Conservation (phyloP, 2,888 invertebrate genomes). For the Apotomis turbidana region DNA sequence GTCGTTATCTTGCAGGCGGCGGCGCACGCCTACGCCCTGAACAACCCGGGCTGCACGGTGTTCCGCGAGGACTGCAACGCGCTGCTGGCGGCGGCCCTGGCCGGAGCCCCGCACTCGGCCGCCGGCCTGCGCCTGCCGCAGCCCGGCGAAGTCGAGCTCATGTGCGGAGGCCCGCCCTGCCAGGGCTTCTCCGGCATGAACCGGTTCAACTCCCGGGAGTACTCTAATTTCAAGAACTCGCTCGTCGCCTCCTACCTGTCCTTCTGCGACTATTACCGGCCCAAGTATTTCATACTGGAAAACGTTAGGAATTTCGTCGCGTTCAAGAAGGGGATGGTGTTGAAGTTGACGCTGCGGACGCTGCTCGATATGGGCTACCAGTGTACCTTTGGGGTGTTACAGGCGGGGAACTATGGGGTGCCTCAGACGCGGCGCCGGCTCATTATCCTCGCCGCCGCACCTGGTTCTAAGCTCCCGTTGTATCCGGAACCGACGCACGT, state of each 20-base stretch:
- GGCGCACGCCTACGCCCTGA: conserved; percentile 90
- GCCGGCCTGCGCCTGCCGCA: conserved; percentile 85
- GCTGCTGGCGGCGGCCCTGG: conserved; percentile 87
- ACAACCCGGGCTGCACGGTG: conserved; percentile 88
- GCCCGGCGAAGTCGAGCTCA: conserved; percentile 91
- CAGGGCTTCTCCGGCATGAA: conserved; percentile 97
- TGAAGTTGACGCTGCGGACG: conserved; percentile 90
- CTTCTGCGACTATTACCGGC: conserved; percentile 93
- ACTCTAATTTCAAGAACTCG: conserved; percentile 94
- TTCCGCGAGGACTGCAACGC: conserved; percentile 93
- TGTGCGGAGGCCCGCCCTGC: conserved; percentile 95
- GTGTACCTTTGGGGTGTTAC: conserved; percentile 93
- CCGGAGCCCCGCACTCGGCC: conserved; percentile 79
- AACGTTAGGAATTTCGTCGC: conserved; percentile 94
- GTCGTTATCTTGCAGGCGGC: conserved; percentile 80
- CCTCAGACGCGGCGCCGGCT: conserved; percentile 91
- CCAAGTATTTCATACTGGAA: conserved; percentile 92
- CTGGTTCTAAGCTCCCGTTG: conserved; percentile 88
- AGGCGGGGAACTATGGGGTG: conserved; percentile 93
- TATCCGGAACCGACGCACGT: conserved; percentile 92
- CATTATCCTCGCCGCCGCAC: conserved; percentile 92
- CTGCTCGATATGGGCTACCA: conserved; percentile 93
- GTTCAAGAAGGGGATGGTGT: conserved; percentile 91
- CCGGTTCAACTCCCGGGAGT: conserved; percentile 92
- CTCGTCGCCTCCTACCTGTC: conserved; percentile 91